Evolutionary conservation across 2,797 vertebrate species (phyloP).

Genomic region (Hemibagrus guttatus): DNA sequence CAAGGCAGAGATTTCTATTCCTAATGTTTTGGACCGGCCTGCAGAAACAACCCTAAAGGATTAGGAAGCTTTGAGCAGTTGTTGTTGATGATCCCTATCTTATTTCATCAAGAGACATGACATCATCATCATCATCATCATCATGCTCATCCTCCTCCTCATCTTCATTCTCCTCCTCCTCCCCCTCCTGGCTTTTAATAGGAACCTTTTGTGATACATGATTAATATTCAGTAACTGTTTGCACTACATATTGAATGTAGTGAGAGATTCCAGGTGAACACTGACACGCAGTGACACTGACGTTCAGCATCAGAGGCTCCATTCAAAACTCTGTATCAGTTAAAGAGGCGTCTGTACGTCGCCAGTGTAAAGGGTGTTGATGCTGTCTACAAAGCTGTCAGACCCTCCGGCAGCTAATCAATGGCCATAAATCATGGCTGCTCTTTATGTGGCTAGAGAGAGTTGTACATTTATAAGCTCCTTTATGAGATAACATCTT

Average conservation of each 20-base stretch:
- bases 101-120: neutral
- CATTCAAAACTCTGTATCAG: constrained; percentile 46
- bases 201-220: neutral
- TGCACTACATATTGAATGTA: neutral
- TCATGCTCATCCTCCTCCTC: neutral
- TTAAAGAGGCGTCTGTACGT: constrained; percentile 60
- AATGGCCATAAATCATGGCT: constrained; percentile 78
- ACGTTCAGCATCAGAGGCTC: constrained; percentile 22
- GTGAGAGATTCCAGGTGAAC: neutral
- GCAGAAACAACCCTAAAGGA: constrained; percentile 7
- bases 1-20: constrained; percentile 31
- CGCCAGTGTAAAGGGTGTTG: constrained; percentile 68
- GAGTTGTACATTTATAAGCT: constrained; percentile 79
- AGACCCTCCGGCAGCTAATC: constrained; percentile 71
- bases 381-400: constrained; percentile 77
- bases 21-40: constrained; percentile 22
- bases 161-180: neutral
- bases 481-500: constrained; percentile 79
- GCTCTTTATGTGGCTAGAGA: constrained; percentile 75
- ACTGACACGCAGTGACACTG: constrained; percentile 16
- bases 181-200: neutral
- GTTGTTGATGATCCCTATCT: neutral
- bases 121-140: constrained; percentile 1
- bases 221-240: neutral
- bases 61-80: neutral